A percentile compares a stretch with the other conserved stretches of the same genome.
Evolutionary conservation across 2,888 invertebrate species (phyloP).

Genomic region (Pandemis heparana): DNA sequence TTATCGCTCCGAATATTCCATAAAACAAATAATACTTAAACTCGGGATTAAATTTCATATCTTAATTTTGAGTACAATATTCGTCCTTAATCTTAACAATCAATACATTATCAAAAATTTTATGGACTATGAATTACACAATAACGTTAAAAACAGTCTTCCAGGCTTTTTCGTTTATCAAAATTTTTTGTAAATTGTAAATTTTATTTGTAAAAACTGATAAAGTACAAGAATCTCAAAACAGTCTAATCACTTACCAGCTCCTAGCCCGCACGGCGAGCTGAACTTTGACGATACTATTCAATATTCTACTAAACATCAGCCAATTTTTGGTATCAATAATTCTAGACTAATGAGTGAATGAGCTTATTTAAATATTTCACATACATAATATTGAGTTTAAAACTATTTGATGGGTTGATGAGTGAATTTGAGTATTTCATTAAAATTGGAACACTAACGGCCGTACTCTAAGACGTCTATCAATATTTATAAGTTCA

Average conservation of each 20-base stretch:
- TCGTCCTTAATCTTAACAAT: conserved; percentile 75
- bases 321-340: conserved; percentile 71
- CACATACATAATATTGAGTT: conserved; percentile 27
- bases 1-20: background rate
- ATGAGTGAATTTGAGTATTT: conserved; percentile 40
- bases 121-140: conserved; percentile 80
- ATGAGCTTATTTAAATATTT: conserved; percentile 46
- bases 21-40: conserved; percentile 43
- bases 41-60: conserved; percentile 48
- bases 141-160: conserved; percentile 84
- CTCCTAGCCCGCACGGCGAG: conserved; percentile 52
- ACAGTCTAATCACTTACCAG: conserved; percentile 66
- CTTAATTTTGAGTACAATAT: conserved; percentile 64
- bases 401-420: conserved; percentile 34
- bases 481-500: background rate
- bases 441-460: conserved; percentile 9
- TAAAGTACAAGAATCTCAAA: conserved; percentile 77
- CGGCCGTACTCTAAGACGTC: background rate
- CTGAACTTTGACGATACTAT: conserved; percentile 54
- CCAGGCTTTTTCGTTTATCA: conserved; percentile 78
- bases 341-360: conserved; percentile 53
- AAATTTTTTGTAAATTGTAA: conserved; percentile 83
- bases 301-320: conserved; percentile 59
- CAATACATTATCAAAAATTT: conserved; percentile 79
- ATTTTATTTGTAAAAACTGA: conserved; percentile 74